phyloP scores from a whole-genome alignment of 23 tunicate genomes.

The Phallusia fumigata region DNA sequence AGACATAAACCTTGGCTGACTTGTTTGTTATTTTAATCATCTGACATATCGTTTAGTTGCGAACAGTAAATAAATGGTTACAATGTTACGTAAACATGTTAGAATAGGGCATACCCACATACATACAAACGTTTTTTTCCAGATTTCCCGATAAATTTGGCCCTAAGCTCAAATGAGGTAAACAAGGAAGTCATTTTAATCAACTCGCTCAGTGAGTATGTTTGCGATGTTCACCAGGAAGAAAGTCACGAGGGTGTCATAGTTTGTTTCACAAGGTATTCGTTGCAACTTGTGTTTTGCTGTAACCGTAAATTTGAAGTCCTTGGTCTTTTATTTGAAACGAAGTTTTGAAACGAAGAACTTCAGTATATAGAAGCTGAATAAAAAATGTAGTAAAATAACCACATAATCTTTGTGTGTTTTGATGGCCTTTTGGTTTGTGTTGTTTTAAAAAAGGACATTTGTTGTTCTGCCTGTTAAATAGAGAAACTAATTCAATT shows the following conservation, averaged over 20 bases:
- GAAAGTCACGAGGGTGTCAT: slow-evolving; percentile 38
- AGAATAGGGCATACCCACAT: no score
- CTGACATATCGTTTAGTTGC: neutral
- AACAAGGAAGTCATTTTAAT: slow-evolving; percentile 18
- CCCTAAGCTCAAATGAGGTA: neutral
- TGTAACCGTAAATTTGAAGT: no score
- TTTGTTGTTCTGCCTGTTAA: no score
- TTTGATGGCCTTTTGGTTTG: no score
- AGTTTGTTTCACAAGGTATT: slow-evolving; percentile 42
- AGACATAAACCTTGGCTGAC: no score
- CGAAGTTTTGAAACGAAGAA: neutral
- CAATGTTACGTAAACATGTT: no score
- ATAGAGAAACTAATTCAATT: neutral
- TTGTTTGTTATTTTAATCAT: slow-evolving; percentile 10
- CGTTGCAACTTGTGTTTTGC: no score
- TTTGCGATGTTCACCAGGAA: slow-evolving; percentile 40
- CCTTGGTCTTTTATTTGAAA: neutral
- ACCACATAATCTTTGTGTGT: no score
- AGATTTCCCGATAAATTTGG: neutral
- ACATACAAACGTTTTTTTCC: no score
- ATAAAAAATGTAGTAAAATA: no score
- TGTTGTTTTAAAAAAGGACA: no score
- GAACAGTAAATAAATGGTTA: neutral
- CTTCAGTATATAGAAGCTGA: no score
- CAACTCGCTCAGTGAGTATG: neutral